Evolutionary conservation across 2,888 invertebrate genomes (phyloP).

Genomic region (Silvanus unidentatus): DNA sequence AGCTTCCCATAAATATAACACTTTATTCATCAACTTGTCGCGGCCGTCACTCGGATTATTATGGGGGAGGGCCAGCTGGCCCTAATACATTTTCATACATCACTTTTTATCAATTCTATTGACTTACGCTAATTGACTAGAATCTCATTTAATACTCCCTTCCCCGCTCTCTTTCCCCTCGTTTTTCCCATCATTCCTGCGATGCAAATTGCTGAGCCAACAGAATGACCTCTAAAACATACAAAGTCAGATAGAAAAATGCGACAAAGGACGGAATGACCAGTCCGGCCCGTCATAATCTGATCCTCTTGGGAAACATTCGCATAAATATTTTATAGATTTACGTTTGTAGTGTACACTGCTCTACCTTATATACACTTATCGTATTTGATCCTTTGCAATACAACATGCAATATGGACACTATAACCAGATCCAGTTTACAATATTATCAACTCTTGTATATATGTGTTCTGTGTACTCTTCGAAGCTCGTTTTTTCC

Average conservation of each 20-base stretch:
- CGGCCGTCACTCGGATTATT: slow-evolving; percentile 35
- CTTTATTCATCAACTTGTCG: slow-evolving; percentile 44
- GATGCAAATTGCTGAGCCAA: too few species aligned
- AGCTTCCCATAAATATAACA: slow-evolving; percentile 46
- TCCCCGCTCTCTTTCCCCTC: too few species aligned
- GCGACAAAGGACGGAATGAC: too few species aligned
- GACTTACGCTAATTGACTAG: too few species aligned
- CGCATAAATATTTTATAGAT: slow-evolving; percentile 49
- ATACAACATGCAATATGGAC: slow-evolving; percentile 1
- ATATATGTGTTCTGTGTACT: too few species aligned
- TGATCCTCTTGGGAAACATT: slow-evolving; percentile 41
- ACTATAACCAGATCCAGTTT: too few species aligned
- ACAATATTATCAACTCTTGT: too few species aligned
- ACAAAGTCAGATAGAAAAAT: too few species aligned
- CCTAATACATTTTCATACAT: slow-evolving; percentile 38
- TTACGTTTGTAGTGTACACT: slow-evolving; percentile 48
- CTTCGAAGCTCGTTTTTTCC: too few species aligned
- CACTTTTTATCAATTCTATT: slow-evolving; percentile 34
- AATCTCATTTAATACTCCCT: too few species aligned
- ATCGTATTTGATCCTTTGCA: slow-evolving; percentile 31
- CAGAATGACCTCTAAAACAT: too few species aligned
- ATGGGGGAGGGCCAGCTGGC: slow-evolving; percentile 45
- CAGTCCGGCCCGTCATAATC: slow-evolving; percentile 43
- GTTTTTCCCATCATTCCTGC: too few species aligned
- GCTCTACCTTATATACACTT: slow-evolving; percentile 42